A percentile compares a stretch with the other conserved stretches of the same genome.
Conservation (phyloP, 1,140 invertebrate genomes). For the Drosophila pseudoananassae region DNA sequence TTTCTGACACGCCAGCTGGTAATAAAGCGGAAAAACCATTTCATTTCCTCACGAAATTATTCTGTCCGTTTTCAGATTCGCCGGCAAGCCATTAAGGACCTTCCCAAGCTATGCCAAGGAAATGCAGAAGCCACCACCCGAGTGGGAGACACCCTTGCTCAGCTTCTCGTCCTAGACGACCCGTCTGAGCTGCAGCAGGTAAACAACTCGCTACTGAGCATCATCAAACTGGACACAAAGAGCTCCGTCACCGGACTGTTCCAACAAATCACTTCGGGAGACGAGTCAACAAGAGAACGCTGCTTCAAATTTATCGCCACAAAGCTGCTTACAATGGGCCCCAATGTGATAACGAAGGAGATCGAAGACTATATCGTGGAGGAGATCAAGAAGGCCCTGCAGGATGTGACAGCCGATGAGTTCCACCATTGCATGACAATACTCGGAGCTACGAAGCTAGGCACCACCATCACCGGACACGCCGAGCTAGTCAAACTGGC, state of each 20-base stretch:
- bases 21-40: background rate
- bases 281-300: slow-evolving; percentile 91
- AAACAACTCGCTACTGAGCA: slow-evolving; percentile 88
- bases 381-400: slow-evolving; percentile 94
- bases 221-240: slow-evolving; percentile 87
- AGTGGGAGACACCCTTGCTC: slow-evolving; percentile 96
- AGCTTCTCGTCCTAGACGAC: slow-evolving; percentile 95
- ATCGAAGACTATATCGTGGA: slow-evolving; percentile 93
- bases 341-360: slow-evolving; percentile 92
- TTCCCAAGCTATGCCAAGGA: slow-evolving; percentile 94
- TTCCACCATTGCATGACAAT: slow-evolving; percentile 95
- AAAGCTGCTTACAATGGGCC: slow-evolving; percentile 92
- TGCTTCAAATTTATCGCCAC: slow-evolving; percentile 94
- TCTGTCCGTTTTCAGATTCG: slow-evolving; percentile 88
- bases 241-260: slow-evolving; percentile 93
- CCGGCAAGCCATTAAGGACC: slow-evolving; percentile 97
- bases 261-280: slow-evolving; percentile 92
- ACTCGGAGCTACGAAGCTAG: slow-evolving; percentile 91
- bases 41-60: background rate
- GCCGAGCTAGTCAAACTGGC: slow-evolving; percentile 94
- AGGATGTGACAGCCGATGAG: slow-evolving; percentile 96
- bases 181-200: slow-evolving; percentile 91
- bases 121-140: slow-evolving; percentile 92
- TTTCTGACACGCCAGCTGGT: slow-evolving; percentile 34
- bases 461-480: slow-evolving; percentile 92